Percentiles rank a stretch among this genome's conserved stretches.
These are phyloP conservation scores for Vicugna pacos DNA, from an alignment of 2,113 vertebrate species.

Conservation along the genomic window DNA sequence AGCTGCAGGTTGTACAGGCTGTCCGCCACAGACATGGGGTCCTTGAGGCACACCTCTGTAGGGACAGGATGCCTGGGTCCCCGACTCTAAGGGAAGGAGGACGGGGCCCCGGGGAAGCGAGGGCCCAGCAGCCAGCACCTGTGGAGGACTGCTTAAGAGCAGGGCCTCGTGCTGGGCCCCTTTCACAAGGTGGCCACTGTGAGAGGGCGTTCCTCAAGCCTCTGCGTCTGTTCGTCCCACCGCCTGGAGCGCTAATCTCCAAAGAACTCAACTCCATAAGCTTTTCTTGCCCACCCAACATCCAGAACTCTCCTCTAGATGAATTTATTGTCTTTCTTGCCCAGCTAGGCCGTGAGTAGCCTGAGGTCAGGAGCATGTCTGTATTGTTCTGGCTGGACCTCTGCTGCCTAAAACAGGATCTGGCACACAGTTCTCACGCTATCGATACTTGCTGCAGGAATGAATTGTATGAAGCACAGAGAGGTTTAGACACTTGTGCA, in stretches of 20 bases:
- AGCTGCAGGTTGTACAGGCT: slow-evolving; percentile 94
- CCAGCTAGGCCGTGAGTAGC: background rate
- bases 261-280: background rate
- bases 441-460: background rate
- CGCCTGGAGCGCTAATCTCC: background rate
- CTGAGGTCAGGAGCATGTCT: background rate
- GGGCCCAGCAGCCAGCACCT: background rate
- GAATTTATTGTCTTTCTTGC: background rate
- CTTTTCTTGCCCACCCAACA: background rate
- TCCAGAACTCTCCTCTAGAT: background rate
- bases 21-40: slow-evolving; percentile 93
- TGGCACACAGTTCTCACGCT: background rate
- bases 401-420: background rate
- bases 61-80: background rate
- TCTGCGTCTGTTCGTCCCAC: background rate
- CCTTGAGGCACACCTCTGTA: slow-evolving; percentile 95
- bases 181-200: background rate
- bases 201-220: rapidly evolving
- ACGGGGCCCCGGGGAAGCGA: too few species aligned
- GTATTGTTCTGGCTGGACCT: background rate
- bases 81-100: background rate
- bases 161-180: background rate
- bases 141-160: rapidly evolving
- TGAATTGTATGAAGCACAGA: background rate
- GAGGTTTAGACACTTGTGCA: background rate